A percentile compares a stretch with the other conserved stretches of the same genome.
These are phyloP conservation scores for Ecliptopera silaceata DNA, from an alignment of 2,888 invertebrate species.

Conservation along the genomic window DNA sequence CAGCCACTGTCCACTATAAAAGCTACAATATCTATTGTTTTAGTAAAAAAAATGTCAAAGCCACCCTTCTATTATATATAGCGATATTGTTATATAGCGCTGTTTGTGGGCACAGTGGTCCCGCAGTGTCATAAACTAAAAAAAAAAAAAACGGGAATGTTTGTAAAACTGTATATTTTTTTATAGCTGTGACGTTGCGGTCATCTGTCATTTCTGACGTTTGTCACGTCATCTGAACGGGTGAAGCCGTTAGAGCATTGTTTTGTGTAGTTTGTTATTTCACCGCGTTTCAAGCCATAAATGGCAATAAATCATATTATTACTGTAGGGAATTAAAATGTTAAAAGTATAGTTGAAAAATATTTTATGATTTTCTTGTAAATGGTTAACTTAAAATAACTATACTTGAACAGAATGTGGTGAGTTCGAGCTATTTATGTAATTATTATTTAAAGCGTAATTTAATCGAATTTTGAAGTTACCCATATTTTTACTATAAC, in stretches of 20 bases:
- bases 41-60: slow-evolving; percentile 59
- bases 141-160: slow-evolving; percentile 71
- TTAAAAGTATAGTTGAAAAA: too few species aligned
- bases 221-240: slow-evolving; percentile 45
- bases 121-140: slow-evolving; percentile 70
- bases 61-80: slow-evolving; percentile 47
- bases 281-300: slow-evolving; percentile 9
- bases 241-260: slow-evolving; percentile 45
- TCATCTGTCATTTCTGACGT: slow-evolving; percentile 41
- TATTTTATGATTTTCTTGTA: too few species aligned
- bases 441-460: too few species aligned
- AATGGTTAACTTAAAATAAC: too few species aligned
- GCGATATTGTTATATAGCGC: slow-evolving; percentile 66
- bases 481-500: too few species aligned
- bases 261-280: slow-evolving; percentile 38
- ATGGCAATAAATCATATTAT: slow-evolving; percentile 17
- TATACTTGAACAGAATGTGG: too few species aligned
- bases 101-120: slow-evolving; percentile 65
- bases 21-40: slow-evolving; percentile 58
- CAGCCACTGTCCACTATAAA: slow-evolving; percentile 72
- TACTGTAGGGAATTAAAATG: not conserved
- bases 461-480: too few species aligned
- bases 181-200: slow-evolving; percentile 46
- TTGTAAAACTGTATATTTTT: slow-evolving; percentile 70
- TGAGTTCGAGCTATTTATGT: too few species aligned